Evolutionary conservation across 2,797 vertebrate species (phyloP), one percentile per base, ranked within the genome.

Genomic region (Tympanoctomys barrerae): DNA sequence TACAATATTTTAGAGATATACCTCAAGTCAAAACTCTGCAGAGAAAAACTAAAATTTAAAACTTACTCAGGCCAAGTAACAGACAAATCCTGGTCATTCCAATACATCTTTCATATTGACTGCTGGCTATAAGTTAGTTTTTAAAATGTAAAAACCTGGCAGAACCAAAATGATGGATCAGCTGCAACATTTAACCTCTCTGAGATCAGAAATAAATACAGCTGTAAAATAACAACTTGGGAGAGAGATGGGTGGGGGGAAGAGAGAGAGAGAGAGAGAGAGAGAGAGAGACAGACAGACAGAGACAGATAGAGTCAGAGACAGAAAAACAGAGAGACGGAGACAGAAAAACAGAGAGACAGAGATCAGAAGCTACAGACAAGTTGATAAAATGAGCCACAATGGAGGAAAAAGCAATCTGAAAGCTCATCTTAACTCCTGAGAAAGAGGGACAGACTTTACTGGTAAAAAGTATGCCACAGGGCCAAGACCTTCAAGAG

Each of bases 1-100:
- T 94, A 90, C 52, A 62, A 73, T 85, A 92, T 85, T 95, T 93
- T 82, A 84, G 88, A 95, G 62, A 92, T 79, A 52, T 68, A 22
- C 80, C 73, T 94, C 80, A 94, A 90, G 52, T 64, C 57, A 71
- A 31, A 94, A 90, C 46, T 68, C 39, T 57, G 31, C 24, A 79
- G 33, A 91, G 92, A 97, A 87, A 16, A 87, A 90, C 39, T 83
- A 85, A 89, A 94, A 81, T 80, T 61, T 54, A 33, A 54, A 91
- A 85, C 85, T 89, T 87, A 62, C 16, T 93, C 19, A 49, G 18
- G 24, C 64, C 46, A 3, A 84, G 22, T 42, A 84, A 93, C 21
- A 89, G 52, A 39, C 70, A 95, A 96, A 90, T 83, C 19, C 13
- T 61, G 12, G 21, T 8, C 59, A 3, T 92, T 94, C 31, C 79